phyloP scores from a whole-genome alignment of 2,797 vertebrate species.

The Acrocephalus scirpaceus region DNA sequence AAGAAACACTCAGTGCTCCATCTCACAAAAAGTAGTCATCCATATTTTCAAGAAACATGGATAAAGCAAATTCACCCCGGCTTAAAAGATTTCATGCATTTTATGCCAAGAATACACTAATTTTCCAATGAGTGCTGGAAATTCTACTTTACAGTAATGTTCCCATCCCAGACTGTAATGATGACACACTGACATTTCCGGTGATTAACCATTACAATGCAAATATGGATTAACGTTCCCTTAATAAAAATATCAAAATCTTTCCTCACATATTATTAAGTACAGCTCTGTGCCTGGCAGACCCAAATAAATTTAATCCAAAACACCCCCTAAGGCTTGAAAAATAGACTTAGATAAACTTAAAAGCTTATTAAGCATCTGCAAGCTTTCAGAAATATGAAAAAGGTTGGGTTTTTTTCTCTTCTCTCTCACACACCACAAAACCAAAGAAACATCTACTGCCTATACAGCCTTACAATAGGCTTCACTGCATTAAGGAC shows the following conservation, averaged over 20 bases:
- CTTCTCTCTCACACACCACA: background rate
- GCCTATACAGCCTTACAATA: background rate
- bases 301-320: background rate
- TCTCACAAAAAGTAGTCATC: background rate
- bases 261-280: conserved; percentile 39
- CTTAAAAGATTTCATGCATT: background rate
- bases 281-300: background rate
- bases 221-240: conserved; percentile 3
- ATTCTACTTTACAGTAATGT: background rate
- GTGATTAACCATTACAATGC: conserved; percentile 19
- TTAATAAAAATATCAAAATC: conserved; percentile 37
- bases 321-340: background rate
- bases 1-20: background rate
- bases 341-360: background rate
- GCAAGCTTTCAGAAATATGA: background rate
- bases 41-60: background rate
- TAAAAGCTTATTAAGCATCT: background rate
- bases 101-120: background rate
- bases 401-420: background rate
- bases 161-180: background rate
- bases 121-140: conserved; percentile 14
- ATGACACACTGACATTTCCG: background rate
- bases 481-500: background rate
- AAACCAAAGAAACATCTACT: background rate
- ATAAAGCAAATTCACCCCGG: background rate